These are phyloP conservation scores for Ommatoiulus sabulosus DNA, from an alignment of 2,888 invertebrate genomes.

Conservation along the genomic window DNA sequence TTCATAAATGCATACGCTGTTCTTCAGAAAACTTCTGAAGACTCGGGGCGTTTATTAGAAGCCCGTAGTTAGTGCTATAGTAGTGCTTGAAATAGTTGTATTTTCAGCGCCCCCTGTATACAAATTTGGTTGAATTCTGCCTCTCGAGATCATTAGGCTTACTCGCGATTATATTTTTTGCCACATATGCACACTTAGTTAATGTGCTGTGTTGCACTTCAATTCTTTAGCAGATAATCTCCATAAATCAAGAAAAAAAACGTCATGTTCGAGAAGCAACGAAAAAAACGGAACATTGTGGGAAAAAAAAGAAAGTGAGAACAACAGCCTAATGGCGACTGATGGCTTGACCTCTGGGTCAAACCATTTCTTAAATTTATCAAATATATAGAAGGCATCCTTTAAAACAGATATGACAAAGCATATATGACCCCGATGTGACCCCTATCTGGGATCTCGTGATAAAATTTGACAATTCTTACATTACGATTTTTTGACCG, in stretches of 20 bases:
- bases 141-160: constrained; percentile 20
- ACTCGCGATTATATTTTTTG: neutral
- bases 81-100: neutral
- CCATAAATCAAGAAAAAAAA: constrained; percentile 34
- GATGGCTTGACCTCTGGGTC: constrained; percentile 18
- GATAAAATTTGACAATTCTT: too few species aligned
- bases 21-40: too few species aligned
- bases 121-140: neutral
- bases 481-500: too few species aligned
- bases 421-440: neutral
- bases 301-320: neutral
- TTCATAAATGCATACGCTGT: too few species aligned
- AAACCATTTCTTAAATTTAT: constrained; percentile 34
- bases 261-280: neutral
- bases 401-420: constrained; percentile 27
- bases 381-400: neutral
- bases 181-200: constrained; percentile 14
- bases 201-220: constrained; percentile 27
- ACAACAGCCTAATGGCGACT: constrained; percentile 34
- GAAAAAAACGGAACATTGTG: neutral
- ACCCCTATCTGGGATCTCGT: neutral
- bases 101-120: neutral
- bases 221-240: constrained; percentile 21
- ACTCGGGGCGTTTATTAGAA: too few species aligned
- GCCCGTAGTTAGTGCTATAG: too few species aligned